Conservation (phyloP, 2,797 vertebrate genomes). For the Pangasius larnaudii region DNA sequence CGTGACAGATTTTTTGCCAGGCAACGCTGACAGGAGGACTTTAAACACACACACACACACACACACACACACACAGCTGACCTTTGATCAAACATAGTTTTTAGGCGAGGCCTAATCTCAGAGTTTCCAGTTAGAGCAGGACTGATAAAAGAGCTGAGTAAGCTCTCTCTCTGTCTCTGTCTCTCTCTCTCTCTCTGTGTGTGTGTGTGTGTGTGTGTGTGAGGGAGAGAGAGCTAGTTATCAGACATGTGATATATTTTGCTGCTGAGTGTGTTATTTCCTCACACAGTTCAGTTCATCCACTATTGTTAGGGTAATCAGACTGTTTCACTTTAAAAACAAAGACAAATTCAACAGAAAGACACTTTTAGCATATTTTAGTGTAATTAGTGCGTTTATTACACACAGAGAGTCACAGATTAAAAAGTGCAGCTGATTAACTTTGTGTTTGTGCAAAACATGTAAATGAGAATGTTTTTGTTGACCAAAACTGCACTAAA, state of each 20-base stretch:
- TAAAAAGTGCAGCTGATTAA: neutral
- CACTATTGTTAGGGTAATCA: neutral
- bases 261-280: neutral
- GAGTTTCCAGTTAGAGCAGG: conserved; percentile 10
- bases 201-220: neutral
- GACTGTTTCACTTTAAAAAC: neutral
- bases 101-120: neutral
- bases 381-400: neutral
- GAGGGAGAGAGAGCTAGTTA: neutral
- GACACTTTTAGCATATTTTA: neutral
- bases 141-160: conserved; percentile 1
- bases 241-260: neutral
- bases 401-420: neutral
- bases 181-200: neutral
- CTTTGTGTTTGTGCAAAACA: too few species aligned
- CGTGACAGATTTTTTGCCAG: neutral
- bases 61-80: neutral
- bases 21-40: neutral
- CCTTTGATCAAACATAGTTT: neutral
- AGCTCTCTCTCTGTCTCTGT: too few species aligned
- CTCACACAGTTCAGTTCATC: neutral
- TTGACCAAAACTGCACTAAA: neutral
- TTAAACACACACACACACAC: neutral
- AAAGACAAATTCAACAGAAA: neutral
- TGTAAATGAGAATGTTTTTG: neutral